Base-by-base conservation (phyloP, 1,140 invertebrate species). In the Trichonephila inaurata region DNA sequence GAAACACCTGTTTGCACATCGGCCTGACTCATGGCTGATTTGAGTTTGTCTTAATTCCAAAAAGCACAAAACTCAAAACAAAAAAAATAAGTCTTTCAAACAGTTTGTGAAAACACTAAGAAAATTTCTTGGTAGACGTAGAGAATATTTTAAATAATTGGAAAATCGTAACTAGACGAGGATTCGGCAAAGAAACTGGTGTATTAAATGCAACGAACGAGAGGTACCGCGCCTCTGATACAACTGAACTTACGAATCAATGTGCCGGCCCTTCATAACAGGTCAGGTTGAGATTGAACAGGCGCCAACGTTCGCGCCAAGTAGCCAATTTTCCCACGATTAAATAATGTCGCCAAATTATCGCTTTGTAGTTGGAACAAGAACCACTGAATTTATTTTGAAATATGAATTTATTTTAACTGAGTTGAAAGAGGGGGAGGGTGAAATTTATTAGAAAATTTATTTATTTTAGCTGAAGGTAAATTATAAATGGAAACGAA, bases 1-100 rank as follows among this genome's bases (percentile, higher is more conserved):
- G 94, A 86, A 69, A 85, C 61, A 82, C 81, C 72, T 40, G 89
- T 94, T 88, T 94, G 86, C n/a, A 94, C 83, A 62, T 94, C 89
- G 40, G 94, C 44, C 33, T 92, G 90, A 44, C 91, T 94, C 94
- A 92, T 94, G 66, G 66, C 61, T 88, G 62, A 21, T 64, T 66
- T 69, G 66, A 60, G 44, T 12, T 69, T 24, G 33, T 51, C 51
- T 44, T 77, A 72, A 28, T 21, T 10, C 51, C 18, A 58, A 51
- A 66, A 88, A 33, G n/a, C 0, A 64, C 51, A 62, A 16, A 28
- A 28, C 18, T 33, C 24, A 33, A 18, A 40, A 88, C 24, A 33
- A 18, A 40, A 88, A 21, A 3, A n/a, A 64, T 64, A 33, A n/a
- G n/a, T 40, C 12, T 21, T 2, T 40, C 6, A 14, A 19, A 44